Percentiles rank a stretch among this genome's conserved stretches.
Evolutionary conservation across 2,797 vertebrate genomes (phyloP).

Genomic region (Danionella dracula): DNA sequence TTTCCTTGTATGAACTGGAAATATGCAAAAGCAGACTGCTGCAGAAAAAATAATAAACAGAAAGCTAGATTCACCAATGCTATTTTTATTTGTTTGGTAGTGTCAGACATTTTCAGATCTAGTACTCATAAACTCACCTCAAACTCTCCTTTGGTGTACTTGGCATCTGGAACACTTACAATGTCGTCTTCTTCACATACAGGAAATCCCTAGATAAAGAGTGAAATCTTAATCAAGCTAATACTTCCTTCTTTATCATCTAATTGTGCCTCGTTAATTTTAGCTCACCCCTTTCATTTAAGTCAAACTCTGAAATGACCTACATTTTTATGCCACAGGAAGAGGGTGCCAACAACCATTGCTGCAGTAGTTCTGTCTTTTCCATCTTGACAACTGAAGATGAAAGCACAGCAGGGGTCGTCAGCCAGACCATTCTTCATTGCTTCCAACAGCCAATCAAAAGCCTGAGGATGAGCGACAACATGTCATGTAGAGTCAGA

Average conservation of each 20-base stretch:
- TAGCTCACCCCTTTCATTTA: neutral
- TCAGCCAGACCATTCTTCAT: slow-evolving; percentile 64
- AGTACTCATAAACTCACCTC: slow-evolving; percentile 60
- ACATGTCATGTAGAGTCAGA: neutral
- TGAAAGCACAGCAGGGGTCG: slow-evolving; percentile 65
- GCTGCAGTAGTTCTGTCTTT: slow-evolving; percentile 76
- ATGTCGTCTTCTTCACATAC: slow-evolving; percentile 76
- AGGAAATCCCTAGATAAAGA: slow-evolving; percentile 67
- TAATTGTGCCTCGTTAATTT: neutral
- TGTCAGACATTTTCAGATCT: too few species aligned
- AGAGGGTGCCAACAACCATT: slow-evolving; percentile 78
- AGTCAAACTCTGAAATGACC: slow-evolving; percentile 34
- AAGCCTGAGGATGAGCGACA: slow-evolving; percentile 60
- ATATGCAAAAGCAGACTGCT: too few species aligned
- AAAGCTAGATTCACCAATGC: too few species aligned
- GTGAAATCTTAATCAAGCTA: neutral
- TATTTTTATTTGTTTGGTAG: too few species aligned
- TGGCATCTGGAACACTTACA: slow-evolving; percentile 80
- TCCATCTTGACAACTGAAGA: slow-evolving; percentile 80
- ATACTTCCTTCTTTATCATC: neutral
- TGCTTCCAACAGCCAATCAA: slow-evolving; percentile 70
- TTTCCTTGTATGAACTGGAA: too few species aligned
- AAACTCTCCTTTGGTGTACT: slow-evolving; percentile 84
- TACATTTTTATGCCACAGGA: slow-evolving; percentile 78
- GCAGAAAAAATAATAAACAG: too few species aligned